Evolutionary conservation across 1,140 invertebrate genomes (phyloP).

Genomic region (Eubasilissa regina): DNA sequence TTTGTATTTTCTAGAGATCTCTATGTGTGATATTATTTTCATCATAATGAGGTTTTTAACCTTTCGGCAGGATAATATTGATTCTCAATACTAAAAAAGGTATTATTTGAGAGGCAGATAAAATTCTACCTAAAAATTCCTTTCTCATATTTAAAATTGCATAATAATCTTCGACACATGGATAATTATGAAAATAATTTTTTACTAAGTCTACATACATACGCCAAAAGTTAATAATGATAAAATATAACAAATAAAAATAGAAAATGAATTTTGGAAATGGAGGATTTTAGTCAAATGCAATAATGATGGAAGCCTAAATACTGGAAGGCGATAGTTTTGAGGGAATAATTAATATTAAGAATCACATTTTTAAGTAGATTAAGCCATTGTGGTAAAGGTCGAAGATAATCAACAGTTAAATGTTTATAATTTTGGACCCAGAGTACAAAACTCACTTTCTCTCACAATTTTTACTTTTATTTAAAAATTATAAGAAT

Average conservation of each 20-base stretch:
- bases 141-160: too few species aligned
- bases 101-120: too few species aligned
- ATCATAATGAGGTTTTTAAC: too few species aligned
- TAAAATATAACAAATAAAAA: constrained; percentile 4
- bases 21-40: too few species aligned
- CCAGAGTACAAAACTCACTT: constrained; percentile 57
- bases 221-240: background rate
- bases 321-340: constrained; percentile 36
- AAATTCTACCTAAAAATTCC: too few species aligned
- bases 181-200: background rate
- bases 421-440: constrained; percentile 56
- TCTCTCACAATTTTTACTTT: background rate
- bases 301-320: constrained; percentile 31
- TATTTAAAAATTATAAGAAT: too few species aligned
- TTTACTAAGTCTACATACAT: background rate
- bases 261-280: too few species aligned
- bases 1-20: too few species aligned
- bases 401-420: constrained; percentile 34
- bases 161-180: background rate
- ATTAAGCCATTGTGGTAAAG: constrained; percentile 40
- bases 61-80: too few species aligned
- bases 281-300: constrained; percentile 3
- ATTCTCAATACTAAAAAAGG: too few species aligned
- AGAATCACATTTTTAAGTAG: constrained; percentile 32
- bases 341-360: constrained; percentile 25